Conservation (phyloP, 2,888 invertebrate species). For the Dermolepida albohirtum region DNA sequence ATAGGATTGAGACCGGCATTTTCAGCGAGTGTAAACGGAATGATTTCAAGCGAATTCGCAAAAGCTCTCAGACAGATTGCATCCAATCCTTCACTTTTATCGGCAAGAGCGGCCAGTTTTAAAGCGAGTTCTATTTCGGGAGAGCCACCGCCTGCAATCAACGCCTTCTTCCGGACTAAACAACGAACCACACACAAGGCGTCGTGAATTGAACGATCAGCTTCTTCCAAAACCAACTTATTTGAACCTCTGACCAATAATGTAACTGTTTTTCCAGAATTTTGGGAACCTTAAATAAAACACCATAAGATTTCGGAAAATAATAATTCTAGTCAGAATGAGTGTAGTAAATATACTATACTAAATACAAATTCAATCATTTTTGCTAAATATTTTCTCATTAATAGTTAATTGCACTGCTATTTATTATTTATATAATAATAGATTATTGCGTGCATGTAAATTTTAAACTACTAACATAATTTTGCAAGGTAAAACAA, state of each 20-base stretch:
- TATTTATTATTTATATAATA: no score
- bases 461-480: no score
- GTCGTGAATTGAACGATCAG: conserved; percentile 85
- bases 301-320: not conserved
- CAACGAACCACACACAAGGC: conserved; percentile 94
- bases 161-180: conserved; percentile 90
- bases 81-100: conserved; percentile 89
- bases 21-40: conserved; percentile 91
- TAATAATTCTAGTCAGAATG: not conserved
- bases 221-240: conserved; percentile 84
- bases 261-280: conserved; percentile 91
- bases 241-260: conserved; percentile 91
- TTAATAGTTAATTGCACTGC: no score
- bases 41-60: conserved; percentile 95
- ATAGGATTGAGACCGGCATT: conserved; percentile 74
- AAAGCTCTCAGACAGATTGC: conserved; percentile 96
- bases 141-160: conserved; percentile 97
- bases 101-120: conserved; percentile 82
- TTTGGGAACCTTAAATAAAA: conserved; percentile 71
- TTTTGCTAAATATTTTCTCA: no score
- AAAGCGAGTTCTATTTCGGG: conserved; percentile 96
- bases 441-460: no score
- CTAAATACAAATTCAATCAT: no score
- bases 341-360: not conserved
- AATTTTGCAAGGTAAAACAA: no score